These are phyloP conservation scores for Phenganax subtilis DNA, from an alignment of 92 coral and sea anemone genomes.

Conservation along the genomic window DNA sequence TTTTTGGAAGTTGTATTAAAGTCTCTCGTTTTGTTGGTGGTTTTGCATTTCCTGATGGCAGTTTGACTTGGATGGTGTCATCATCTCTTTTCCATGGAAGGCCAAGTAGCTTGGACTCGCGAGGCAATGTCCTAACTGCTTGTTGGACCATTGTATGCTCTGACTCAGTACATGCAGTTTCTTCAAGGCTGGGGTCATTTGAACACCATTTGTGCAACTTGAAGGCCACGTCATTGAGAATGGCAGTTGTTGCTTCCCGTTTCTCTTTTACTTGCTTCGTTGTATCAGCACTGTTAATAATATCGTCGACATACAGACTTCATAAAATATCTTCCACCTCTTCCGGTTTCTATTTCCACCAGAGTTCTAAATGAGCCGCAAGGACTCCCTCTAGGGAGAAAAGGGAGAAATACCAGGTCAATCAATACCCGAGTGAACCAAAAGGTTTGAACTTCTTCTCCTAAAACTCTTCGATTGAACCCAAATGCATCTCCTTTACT, in stretches of 20 bases:
- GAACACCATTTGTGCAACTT: background rate
- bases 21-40: slow-evolving; percentile 26
- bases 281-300: background rate
- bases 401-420: slow-evolving; percentile 9
- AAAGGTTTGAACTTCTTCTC: background rate
- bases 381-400: slow-evolving; percentile 16
- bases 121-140: background rate
- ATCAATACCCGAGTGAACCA: slow-evolving; percentile 1
- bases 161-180: background rate
- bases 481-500: background rate
- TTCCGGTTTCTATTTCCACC: background rate
- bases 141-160: background rate
- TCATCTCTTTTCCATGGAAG: background rate
- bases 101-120: slow-evolving; percentile 11
- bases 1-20: background rate
- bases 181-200: background rate
- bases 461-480: background rate
- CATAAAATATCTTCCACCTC: background rate
- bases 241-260: background rate
- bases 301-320: slow-evolving; percentile 6
- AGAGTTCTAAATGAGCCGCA: slow-evolving; percentile 3
- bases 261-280: background rate
- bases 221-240: background rate
- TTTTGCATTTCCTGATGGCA: background rate
- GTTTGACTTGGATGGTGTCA: background rate